Conservation (phyloP, 2,888 invertebrate genomes). For the Eudasyphora cyanicolor region DNA sequence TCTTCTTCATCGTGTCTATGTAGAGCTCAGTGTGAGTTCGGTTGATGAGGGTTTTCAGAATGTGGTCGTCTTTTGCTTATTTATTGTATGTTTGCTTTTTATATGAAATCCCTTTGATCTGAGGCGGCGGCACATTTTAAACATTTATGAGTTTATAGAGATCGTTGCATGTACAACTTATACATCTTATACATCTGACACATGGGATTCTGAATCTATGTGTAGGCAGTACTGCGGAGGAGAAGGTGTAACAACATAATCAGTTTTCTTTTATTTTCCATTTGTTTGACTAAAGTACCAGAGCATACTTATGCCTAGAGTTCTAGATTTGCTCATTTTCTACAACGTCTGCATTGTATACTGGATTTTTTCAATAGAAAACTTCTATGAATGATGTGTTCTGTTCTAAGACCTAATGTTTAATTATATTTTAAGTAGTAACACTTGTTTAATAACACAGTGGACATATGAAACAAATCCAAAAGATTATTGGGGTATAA, state of each 20-base stretch:
- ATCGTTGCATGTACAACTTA: not conserved
- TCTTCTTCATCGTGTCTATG: conserved; percentile 1
- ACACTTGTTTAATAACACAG: not conserved
- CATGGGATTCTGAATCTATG: no score
- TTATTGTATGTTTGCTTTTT: conserved; percentile 45
- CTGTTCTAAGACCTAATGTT: not conserved
- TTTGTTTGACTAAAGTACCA: not conserved
- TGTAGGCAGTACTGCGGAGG: no score
- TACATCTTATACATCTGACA: no score
- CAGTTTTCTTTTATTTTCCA: not conserved
- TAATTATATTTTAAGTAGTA: not conserved
- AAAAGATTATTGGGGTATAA: no score
- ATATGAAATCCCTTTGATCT: conserved; percentile 61
- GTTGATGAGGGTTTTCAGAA: no score
- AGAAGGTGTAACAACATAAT: conserved; percentile 6
- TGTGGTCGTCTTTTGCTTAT: conserved; percentile 1
- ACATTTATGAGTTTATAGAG: conserved; percentile 63
- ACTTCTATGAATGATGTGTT: not conserved
- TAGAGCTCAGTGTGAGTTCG: not conserved
- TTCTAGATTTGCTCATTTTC: not conserved
- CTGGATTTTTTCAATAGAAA: no score
- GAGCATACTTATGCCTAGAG: no score
- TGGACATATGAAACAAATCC: no score
- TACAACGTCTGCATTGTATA: not conserved
- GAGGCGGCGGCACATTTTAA: conserved; percentile 62